Conservation (phyloP, 2,797 vertebrate genomes). For the Pelochelys cantorii region DNA sequence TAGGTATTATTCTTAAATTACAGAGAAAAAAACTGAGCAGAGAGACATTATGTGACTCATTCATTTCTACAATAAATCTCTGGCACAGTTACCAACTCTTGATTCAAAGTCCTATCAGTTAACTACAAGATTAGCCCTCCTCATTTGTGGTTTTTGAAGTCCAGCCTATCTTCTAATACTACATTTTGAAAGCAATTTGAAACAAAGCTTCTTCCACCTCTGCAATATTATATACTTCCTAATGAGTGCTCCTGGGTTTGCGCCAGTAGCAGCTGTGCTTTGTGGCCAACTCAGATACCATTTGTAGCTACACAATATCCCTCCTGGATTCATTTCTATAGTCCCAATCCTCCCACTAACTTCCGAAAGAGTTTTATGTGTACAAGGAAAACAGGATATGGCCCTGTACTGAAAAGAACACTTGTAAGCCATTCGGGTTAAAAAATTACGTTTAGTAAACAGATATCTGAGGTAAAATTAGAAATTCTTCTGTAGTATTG, state of each 20-base stretch:
- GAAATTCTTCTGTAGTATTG: not conserved
- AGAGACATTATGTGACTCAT: constrained; percentile 5
- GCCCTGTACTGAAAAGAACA: constrained; percentile 3
- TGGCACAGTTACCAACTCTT: constrained; percentile 19
- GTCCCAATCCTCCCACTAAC: constrained; percentile 43
- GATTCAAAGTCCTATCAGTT: constrained; percentile 24
- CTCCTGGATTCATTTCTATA: constrained; percentile 48
- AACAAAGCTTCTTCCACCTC: constrained; percentile 48
- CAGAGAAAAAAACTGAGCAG: not conserved
- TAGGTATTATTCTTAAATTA: not conserved
- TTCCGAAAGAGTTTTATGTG: constrained; percentile 45
- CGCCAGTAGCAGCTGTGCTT: constrained; percentile 64
- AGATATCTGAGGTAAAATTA: not conserved
- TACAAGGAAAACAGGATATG: constrained; percentile 40
- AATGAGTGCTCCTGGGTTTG: constrained; percentile 64
- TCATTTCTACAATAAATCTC: constrained; percentile 20
- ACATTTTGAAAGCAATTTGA: constrained; percentile 66
- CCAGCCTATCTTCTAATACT: constrained; percentile 46
- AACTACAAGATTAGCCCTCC: constrained; percentile 18
- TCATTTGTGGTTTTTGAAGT: constrained; percentile 36
- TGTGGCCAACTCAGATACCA: constrained; percentile 55
- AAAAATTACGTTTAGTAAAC: not conserved
- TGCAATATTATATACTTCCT: constrained; percentile 47
- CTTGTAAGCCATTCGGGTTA: accelerated
- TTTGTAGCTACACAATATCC: constrained; percentile 55